Evolutionary conservation across 2,888 invertebrate genomes (phyloP).

Genomic region (Lithophane ornitopus): DNA sequence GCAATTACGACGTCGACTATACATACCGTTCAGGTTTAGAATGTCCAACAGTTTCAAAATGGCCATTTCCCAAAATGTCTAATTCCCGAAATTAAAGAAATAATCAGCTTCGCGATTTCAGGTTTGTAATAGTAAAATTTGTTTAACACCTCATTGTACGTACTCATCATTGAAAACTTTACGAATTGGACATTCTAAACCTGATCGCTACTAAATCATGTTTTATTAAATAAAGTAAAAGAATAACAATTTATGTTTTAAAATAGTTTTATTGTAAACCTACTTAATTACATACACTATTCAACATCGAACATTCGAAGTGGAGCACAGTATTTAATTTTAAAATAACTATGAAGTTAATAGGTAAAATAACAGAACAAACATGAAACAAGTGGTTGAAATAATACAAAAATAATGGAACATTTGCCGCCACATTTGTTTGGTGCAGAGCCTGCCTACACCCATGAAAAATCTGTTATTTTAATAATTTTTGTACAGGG

Average conservation of each 20-base stretch:
- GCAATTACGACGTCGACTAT: no score
- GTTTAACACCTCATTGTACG: no score
- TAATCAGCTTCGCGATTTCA: no score
- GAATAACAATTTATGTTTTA: conserved; percentile 9
- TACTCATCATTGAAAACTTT: no score
- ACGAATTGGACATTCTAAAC: no score
- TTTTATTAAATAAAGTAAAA: not conserved
- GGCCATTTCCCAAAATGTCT: no score
- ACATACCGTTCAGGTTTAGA: no score
- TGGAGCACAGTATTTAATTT: conserved; percentile 8
- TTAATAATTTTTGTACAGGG: not conserved
- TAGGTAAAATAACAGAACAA: conserved; percentile 1
- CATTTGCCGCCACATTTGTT: not conserved
- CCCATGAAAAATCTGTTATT: not conserved
- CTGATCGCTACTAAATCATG: not conserved
- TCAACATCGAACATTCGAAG: conserved; percentile 5
- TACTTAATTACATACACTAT: conserved; percentile 8
- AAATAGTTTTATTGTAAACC: conserved; percentile 36
- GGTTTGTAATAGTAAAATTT: no score
- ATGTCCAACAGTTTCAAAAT: no score
- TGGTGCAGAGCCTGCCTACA: not conserved
- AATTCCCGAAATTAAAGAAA: no score
- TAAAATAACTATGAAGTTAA: conserved; percentile 1
- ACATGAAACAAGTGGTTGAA: not conserved
- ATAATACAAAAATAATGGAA: conserved; percentile 17